A percentile compares a stretch with the other conserved stretches of the same genome.
These are phyloP conservation scores for Antheraea pernyi DNA, from an alignment of 1,140 invertebrate genomes.

Conservation along the genomic window DNA sequence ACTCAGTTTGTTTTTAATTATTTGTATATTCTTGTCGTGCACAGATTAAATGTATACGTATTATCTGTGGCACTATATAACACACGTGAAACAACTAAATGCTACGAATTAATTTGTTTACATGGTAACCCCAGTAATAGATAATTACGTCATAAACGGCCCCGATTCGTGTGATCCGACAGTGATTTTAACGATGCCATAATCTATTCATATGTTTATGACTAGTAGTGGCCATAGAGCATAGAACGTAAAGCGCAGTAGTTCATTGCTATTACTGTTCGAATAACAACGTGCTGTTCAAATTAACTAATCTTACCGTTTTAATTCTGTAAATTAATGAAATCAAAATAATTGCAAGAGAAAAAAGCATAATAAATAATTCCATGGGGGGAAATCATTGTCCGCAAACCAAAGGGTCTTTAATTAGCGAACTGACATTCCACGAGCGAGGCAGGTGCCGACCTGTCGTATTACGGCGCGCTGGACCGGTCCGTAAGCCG, in stretches of 20 bases:
- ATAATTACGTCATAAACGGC: slow-evolving; percentile 8
- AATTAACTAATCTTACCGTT: too few species aligned
- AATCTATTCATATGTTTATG: slow-evolving; percentile 11
- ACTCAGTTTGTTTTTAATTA: too few species aligned
- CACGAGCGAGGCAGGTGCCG: slow-evolving; percentile 55
- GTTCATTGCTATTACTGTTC: too few species aligned
- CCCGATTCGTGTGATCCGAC: background rate
- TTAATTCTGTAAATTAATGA: background rate
- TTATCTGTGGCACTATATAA: too few species aligned
- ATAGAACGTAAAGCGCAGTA: background rate
- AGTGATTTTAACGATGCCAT: slow-evolving; percentile 11
- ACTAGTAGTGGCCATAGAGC: background rate
- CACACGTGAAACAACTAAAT: too few species aligned
- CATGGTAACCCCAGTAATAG: background rate
- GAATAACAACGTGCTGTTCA: too few species aligned
- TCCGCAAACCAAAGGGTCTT: slow-evolving; percentile 27
- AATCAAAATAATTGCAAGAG: background rate
- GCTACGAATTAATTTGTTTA: background rate
- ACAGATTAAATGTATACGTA: too few species aligned
- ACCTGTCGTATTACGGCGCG: slow-evolving; percentile 44
- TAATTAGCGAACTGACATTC: slow-evolving; percentile 56
- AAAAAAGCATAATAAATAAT: background rate
- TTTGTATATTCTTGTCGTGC: too few species aligned
- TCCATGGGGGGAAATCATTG: slow-evolving; percentile 8
- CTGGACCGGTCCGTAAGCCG: slow-evolving; percentile 45